These are phyloP conservation scores for Kryptolebias marmoratus DNA, from an alignment of 2,113 vertebrate species.

Conservation along the genomic window DNA sequence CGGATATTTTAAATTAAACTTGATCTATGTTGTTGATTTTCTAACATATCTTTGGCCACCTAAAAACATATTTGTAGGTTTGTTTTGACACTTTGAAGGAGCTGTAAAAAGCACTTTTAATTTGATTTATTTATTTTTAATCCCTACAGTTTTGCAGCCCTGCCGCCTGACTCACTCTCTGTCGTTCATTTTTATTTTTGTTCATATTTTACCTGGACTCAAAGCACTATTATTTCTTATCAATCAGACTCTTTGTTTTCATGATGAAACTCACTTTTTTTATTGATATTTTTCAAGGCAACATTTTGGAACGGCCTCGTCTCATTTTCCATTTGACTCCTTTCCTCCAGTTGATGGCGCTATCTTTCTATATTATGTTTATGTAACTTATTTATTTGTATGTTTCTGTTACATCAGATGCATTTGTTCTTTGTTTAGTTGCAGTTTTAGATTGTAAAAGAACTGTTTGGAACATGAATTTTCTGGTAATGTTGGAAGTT, in stretches of 20 bases:
- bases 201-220: too few species aligned
- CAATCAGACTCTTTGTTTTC: background rate
- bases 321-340: slow-evolving; percentile 9
- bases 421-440: too few species aligned
- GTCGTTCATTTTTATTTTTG: too few species aligned
- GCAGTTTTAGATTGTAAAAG: too few species aligned
- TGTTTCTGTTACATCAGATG: too few species aligned
- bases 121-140: background rate
- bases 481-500: too few species aligned
- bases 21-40: too few species aligned
- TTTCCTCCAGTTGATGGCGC: slow-evolving; percentile 56
- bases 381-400: slow-evolving; percentile 22
- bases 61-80: slow-evolving; percentile 72
- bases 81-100: slow-evolving; percentile 73
- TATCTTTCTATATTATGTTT: slow-evolving; percentile 34
- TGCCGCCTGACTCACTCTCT: background rate
- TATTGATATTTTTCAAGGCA: background rate
- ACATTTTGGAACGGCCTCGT: background rate
- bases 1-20: too few species aligned
- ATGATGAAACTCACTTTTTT: too few species aligned
- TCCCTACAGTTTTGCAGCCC: background rate
- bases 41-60: too few species aligned
- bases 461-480: too few species aligned
- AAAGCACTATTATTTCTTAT: too few species aligned
- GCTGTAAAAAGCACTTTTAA: background rate